Evolutionary conservation across 2,888 invertebrate species (phyloP).

Genomic region (Pristionchus fissidentatus): DNA sequence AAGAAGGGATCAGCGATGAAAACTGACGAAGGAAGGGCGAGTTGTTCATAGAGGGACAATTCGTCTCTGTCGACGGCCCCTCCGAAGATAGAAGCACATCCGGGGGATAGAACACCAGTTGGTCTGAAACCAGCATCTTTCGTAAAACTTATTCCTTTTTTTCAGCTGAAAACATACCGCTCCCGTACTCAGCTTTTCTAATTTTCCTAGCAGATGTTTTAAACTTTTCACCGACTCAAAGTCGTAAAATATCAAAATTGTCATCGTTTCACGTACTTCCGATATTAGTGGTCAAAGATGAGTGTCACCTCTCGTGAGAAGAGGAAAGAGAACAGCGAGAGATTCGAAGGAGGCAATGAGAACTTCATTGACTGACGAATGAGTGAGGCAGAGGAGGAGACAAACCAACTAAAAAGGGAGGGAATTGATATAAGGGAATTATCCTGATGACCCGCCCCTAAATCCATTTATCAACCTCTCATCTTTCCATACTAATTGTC

Average conservation of each 20-base stretch:
- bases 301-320: conserved; percentile 30
- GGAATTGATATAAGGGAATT: not conserved
- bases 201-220: too few relatives aligned
- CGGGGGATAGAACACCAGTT: conserved; percentile 38
- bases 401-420: conserved; percentile 33
- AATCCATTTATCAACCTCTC: not conserved
- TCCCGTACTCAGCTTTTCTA: too few relatives aligned
- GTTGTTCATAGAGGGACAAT: not conserved
- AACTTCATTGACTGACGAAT: conserved; percentile 45
- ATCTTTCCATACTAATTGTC: not conserved
- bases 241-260: too few relatives aligned
- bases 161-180: too few relatives aligned
- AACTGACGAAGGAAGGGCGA: conserved; percentile 36
- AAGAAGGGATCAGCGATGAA: not conserved
- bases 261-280: too few relatives aligned
- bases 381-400: conserved; percentile 48
- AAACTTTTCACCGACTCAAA: too few relatives aligned
- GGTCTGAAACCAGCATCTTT: conserved; percentile 16
- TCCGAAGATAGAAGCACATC: conserved; percentile 28
- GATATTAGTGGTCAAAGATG: not conserved
- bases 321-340: conserved; percentile 27
- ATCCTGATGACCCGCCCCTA: not conserved
- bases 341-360: conserved; percentile 48
- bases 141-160: not conserved
- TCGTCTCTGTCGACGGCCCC: not conserved